Conservation (phyloP, 2,888 invertebrate species). For the Euplexia lucipara region DNA sequence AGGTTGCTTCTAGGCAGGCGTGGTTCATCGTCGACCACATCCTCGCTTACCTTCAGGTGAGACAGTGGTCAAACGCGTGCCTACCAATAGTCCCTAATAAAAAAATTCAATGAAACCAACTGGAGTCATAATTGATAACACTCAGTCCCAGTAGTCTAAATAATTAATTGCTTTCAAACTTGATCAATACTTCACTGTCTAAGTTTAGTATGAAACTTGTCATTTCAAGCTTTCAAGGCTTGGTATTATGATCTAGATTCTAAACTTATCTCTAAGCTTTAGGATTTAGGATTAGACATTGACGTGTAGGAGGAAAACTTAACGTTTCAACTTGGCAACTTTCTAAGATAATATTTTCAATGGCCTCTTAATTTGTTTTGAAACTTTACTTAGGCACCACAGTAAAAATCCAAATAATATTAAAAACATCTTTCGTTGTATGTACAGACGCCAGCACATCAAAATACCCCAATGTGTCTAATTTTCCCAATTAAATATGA, state of each 20-base stretch:
- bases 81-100: too few species aligned
- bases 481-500: too few species aligned
- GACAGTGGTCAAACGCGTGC: too few species aligned
- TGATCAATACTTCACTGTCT: constrained; percentile 42
- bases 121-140: constrained; percentile 15
- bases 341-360: background rate
- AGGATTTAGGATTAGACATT: constrained; percentile 14
- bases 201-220: constrained; percentile 48
- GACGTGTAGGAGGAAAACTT: background rate
- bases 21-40: too few species aligned
- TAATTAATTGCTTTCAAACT: constrained; percentile 44
- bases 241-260: constrained; percentile 19
- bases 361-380: too few species aligned
- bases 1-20: background rate
- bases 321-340: constrained; percentile 6
- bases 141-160: constrained; percentile 31
- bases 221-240: constrained; percentile 29
- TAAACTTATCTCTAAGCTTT: constrained; percentile 15
- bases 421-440: too few species aligned
- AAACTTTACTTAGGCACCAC: too few species aligned
- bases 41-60: too few species aligned
- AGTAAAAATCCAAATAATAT: too few species aligned
- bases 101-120: too few species aligned
- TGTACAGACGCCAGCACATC: too few species aligned
- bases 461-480: too few species aligned